Base-by-base conservation (phyloP, 1,140 invertebrate species). In the Sarcophaga peregrina region DNA sequence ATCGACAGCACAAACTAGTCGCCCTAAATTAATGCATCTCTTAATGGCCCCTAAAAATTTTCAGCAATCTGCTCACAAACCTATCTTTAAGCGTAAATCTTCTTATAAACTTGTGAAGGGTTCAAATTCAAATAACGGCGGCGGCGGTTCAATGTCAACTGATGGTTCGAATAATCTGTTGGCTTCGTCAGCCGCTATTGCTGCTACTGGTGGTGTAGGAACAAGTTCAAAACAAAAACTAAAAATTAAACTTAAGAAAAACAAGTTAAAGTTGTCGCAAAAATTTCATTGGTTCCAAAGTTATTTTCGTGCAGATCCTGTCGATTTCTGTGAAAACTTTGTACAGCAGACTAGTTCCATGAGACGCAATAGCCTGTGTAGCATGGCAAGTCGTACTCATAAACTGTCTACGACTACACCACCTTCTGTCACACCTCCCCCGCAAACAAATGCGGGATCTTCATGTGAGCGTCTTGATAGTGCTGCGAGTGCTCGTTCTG, bases 191-290 rank as follows among this genome's bases (percentile, higher is more conserved):
- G 15, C 48, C 11, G n/a, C 47, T 13, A 8, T 20, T 3, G 82
- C 72, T 20, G 20, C 52, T 48, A 50, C 20, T n/a, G 75, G 81
- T 25, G 75, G 74, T 13, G 75, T 83, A 20, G 62, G 75, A 13
- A 74, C 81, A 13, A 82, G 80, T 37, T 83, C 83, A 58, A 82
- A 82, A 15, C 84, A 82, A 76, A 83, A 83, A 83, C 17, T 84
- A 52, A 84, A 84, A 83, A 85, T 74, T 20, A 85, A 85, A 76
- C 82, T 84, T 9, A 85, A 85, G 84, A 85, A 82, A 68, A 85
- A 85, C 62, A 85, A 84, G 83, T 48, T 83, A 5, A 84, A 85
- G 80, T 17, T 81, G 45, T 75, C 83, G 8, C 82, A 84, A 84
- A 85, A 85, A 45, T 83, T 84, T 78, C 83, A 81, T 62, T 83